Evolutionary conservation across 2,888 invertebrate species (phyloP).

Genomic region (Lacanobia wlatinum): DNA sequence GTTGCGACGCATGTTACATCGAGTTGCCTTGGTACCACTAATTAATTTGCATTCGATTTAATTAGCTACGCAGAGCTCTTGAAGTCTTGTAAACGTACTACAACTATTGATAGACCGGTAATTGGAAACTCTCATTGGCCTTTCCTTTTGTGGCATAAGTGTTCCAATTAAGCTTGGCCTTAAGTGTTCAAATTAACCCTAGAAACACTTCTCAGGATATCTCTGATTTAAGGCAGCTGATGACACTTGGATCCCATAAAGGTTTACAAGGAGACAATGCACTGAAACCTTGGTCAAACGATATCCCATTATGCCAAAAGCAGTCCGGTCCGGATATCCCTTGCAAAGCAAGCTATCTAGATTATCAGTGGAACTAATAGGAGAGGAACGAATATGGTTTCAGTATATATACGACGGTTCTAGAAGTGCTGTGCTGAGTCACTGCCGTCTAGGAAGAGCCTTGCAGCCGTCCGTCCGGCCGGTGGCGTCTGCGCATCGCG

Average conservation of each 20-base stretch:
- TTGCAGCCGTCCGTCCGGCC: constrained; percentile 66
- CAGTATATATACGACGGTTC: constrained; percentile 53
- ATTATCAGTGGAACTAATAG: constrained; percentile 39
- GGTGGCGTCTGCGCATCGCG: constrained; percentile 62
- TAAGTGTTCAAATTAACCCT: neutral
- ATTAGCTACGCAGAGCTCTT: constrained; percentile 44
- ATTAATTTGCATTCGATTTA: constrained; percentile 62
- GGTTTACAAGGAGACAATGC: constrained; percentile 3
- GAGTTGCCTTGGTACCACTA: constrained; percentile 53
- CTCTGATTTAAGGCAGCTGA: constrained; percentile 11
- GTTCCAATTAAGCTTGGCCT: constrained; percentile 2
- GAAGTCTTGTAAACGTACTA: constrained; percentile 26
- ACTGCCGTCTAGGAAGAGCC: constrained; percentile 69
- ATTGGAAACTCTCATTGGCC: constrained; percentile 19
- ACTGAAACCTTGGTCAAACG: constrained; percentile 11
- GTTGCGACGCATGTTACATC: constrained; percentile 44
- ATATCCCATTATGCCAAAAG: constrained; percentile 31
- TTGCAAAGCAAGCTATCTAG: constrained; percentile 44
- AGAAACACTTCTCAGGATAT: neutral
- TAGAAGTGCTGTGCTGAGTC: constrained; percentile 63
- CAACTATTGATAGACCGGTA: constrained; percentile 24
- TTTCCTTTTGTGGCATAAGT: neutral
- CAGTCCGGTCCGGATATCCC: constrained; percentile 47
- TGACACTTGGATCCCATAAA: constrained; percentile 2
- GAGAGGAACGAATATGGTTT: constrained; percentile 49